A percentile compares a stretch with the other conserved stretches of the same genome.
phyloP scores from a whole-genome alignment of 2,113 vertebrate species.

The Microcebus lehilahytsara region DNA sequence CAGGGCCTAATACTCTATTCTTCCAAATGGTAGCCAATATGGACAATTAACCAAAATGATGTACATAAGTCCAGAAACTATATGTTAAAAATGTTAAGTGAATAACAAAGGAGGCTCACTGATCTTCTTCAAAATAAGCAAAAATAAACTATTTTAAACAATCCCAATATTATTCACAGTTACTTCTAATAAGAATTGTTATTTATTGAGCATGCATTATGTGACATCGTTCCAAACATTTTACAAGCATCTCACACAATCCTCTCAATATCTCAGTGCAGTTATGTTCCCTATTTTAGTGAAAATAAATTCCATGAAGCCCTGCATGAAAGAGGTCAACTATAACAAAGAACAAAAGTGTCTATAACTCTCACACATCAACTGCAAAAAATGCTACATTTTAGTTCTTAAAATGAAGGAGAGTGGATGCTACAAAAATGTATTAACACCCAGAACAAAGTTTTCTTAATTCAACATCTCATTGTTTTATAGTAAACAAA shows the following conservation, averaged over 20 bases:
- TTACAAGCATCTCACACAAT: neutral
- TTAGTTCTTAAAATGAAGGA: constrained; percentile 20
- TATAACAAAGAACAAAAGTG: neutral
- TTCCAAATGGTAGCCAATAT: neutral
- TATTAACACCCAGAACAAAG: neutral
- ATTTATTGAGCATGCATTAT: neutral
- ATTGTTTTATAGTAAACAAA: neutral
- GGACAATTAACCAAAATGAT: neutral
- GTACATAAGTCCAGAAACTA: neutral
- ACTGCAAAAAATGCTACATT: neutral
- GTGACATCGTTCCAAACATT: neutral
- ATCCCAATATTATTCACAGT: neutral
- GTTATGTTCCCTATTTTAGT: neutral
- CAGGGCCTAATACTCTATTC: neutral
- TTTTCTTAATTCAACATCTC: neutral
- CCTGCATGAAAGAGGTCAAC: neutral
- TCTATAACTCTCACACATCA: neutral
- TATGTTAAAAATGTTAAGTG: neutral
- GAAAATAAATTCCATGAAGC: constrained; percentile 39
- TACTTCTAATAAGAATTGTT: neutral
- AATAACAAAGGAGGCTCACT: neutral
- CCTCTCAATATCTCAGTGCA: neutral
- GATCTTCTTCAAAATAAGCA: constrained; percentile 25
- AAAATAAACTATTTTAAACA: constrained; percentile 5
- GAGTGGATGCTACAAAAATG: neutral